Conservation (phyloP, 2,797 vertebrate species). For the Chelidonichthys spinosus region DNA sequence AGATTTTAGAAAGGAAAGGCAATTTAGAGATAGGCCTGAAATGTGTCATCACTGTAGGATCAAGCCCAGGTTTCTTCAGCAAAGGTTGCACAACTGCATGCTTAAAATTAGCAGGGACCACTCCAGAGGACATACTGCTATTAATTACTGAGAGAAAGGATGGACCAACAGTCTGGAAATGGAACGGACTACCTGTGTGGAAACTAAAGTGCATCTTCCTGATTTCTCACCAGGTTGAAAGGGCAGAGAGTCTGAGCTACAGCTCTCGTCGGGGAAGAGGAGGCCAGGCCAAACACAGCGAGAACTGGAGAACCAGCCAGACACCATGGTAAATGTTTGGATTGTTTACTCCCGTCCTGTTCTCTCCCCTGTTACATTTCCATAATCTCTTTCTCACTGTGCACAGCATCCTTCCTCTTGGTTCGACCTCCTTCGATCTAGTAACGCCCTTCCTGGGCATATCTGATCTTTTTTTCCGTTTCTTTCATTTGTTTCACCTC, state of each 20-base stretch:
- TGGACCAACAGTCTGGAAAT: neutral
- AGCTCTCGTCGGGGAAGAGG: constrained; percentile 82
- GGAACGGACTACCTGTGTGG: neutral
- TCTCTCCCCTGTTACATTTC: constrained; percentile 9
- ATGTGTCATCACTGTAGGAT: no score
- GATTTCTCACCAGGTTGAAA: constrained; percentile 62
- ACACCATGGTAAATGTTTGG: constrained; percentile 49
- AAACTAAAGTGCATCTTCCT: neutral
- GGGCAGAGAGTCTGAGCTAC: constrained; percentile 79
- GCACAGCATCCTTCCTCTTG: neutral
- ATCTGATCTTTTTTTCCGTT: constrained; percentile 8
- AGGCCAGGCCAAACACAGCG: constrained; percentile 82
- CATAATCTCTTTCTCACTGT: neutral
- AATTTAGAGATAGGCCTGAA: no score
- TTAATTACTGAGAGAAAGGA: constrained; percentile 75
- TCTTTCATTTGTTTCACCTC: constrained; percentile 9
- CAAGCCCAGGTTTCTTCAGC: no score
- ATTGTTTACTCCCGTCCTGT: neutral
- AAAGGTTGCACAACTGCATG: no score
- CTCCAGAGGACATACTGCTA: no score
- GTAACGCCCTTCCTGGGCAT: neutral
- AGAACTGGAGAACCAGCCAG: constrained; percentile 71
- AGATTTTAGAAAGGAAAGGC: no score
- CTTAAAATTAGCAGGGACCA: no score
- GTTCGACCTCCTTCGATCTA: neutral